Percentiles rank a stretch among this genome's conserved stretches.
These are phyloP conservation scores for Microvelia longipes DNA, from an alignment of 1,140 invertebrate genomes.

Conservation along the genomic window DNA sequence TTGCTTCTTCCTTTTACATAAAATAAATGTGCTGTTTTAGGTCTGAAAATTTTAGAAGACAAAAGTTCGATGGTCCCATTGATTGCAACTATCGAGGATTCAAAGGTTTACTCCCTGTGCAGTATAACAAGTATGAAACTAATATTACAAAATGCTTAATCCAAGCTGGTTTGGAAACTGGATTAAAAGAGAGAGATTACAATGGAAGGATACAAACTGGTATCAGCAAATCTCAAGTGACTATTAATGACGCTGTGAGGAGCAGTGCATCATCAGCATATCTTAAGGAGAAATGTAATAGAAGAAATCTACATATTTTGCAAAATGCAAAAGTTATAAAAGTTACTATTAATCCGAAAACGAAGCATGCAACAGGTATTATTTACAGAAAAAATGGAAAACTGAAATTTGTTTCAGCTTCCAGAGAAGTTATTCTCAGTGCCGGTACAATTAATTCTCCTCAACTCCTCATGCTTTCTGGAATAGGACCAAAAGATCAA, in stretches of 20 bases:
- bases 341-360: conserved; percentile 36
- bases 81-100: conserved; percentile 45
- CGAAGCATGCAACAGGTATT: conserved; percentile 1
- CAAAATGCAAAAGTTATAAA: conserved; percentile 36
- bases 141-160: conserved; percentile 65
- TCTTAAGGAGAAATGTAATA: conserved; percentile 33
- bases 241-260: conserved; percentile 32
- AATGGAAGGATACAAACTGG: conserved; percentile 61
- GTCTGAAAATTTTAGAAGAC: too few species aligned
- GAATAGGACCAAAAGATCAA: conserved; percentile 51
- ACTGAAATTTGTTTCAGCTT: conserved; percentile 36
- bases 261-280: conserved; percentile 42
- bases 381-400: background rate
- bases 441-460: conserved; percentile 51
- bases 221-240: conserved; percentile 27
- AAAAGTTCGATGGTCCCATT: background rate
- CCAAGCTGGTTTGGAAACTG: conserved; percentile 71
- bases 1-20: too few species aligned
- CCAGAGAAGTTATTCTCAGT: conserved; percentile 48
- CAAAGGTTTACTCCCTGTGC: conserved; percentile 63
- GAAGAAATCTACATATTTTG: conserved; percentile 38
- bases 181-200: conserved; percentile 73
- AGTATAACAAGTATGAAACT: conserved; percentile 68
- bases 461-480: conserved; percentile 54
- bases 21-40: too few species aligned